Base-by-base conservation (phyloP, 2,797 vertebrate genomes). In the Mastacembelus armatus region DNA sequence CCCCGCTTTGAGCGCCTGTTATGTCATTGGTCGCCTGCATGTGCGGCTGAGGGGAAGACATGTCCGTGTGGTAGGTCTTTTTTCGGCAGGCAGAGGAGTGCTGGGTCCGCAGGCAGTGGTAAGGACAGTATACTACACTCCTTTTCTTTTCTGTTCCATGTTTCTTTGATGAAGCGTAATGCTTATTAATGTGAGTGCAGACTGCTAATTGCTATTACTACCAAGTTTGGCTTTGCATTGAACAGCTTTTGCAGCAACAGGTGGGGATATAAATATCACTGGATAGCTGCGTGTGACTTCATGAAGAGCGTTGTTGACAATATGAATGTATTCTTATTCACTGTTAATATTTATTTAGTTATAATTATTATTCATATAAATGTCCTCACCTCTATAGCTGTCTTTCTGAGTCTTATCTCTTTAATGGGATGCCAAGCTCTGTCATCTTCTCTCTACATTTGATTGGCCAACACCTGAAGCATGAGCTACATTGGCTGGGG, bases 401-500 rank as follows among this genome's bases (percentile, higher is more conserved):
- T 10, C 5, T 55, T 18, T 21, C n/a, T 32, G 18, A 24, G 26
- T 26, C n/a, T 27, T 57, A 45, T 11, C 15, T 11, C 9, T 4
- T 32, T 14, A 42, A 15, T 29, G 15, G n/a, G 18, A 4, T 77
- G 38, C 58, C 58, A 73, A 39, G 33, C 2, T 3, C 2, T 18
- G 5, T 10, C 35, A 27, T 10, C 40, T 14, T 1, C 30, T 48
- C 21, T 26, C n/a, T 0, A 2, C 43, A 7, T 71, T 4, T 71
- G 60, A 86, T 87, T 91, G 87, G 88, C 35, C 64, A 35, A 22
- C 22, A 8, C 12, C 6, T 18, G 48, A 39, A 77, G 43, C 55
- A 48, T 2, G 63, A 29, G 19, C 29, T 1, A 2, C 8, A 19
- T 5, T 18, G 15, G 40, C 50, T n/a, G n/a, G 14, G 80, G 57